Evolutionary conservation across 1,140 invertebrate genomes (phyloP).

Genomic region (Meloidogyne exigua): DNA sequence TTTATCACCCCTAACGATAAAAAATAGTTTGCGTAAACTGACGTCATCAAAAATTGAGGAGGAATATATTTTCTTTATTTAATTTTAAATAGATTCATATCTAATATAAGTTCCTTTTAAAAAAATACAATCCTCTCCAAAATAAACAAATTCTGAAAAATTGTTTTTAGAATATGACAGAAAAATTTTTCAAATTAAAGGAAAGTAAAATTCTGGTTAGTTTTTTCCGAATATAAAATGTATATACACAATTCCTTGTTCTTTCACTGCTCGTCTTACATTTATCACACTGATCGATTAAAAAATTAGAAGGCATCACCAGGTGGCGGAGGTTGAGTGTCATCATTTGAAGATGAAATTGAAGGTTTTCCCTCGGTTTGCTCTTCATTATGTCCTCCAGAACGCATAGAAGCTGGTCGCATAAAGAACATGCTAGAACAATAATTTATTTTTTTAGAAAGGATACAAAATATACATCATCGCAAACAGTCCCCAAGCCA

Average conservation of each 20-base stretch:
- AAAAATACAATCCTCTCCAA: neutral
- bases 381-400: constrained; percentile 17
- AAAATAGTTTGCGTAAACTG: neutral
- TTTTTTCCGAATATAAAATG: neutral
- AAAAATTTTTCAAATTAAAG: neutral
- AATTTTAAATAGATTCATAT: neutral
- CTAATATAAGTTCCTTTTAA: neutral
- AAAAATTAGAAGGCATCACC: constrained; percentile 25
- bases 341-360: neutral
- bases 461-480: constrained; percentile 9
- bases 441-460: neutral
- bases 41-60: neutral
- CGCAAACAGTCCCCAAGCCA: constrained; percentile 34
- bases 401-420: constrained; percentile 33
- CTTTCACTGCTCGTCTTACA: neutral
- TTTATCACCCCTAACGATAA: neutral
- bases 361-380: constrained; percentile 10
- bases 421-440: constrained; percentile 19
- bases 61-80: neutral
- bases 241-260: neutral
- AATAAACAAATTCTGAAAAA: neutral
- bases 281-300: neutral
- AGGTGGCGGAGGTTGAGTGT: constrained; percentile 32
- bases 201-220: neutral
- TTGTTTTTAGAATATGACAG: too few species aligned